Base-by-base conservation (phyloP, 1,140 invertebrate genomes). In the Neodiprion lecontei region DNA sequence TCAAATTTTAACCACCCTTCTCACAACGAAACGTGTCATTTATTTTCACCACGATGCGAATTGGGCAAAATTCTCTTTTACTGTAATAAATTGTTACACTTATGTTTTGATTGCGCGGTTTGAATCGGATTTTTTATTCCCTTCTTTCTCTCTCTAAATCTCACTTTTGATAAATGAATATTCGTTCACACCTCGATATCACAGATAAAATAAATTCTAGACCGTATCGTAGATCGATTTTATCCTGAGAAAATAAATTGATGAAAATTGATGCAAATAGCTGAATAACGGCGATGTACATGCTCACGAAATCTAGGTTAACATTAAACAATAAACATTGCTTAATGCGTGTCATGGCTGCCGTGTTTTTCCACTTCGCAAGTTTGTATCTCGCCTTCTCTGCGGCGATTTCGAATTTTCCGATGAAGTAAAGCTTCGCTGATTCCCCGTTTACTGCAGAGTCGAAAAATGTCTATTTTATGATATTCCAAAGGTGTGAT, bases 111-210 rank as follows among this genome's bases (percentile, higher is more conserved):
- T 65, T 23, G 28, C 28, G 28, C 28, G 28, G 28, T 61, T 73
- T 73, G 28, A 61, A 7, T 14, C 9, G n/a, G 11, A 7, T 67
- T 73, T 68, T 7, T 70, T 73, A 75, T 49, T 61, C 28, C 61
- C 66, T 69, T 74, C 75, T 77, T 76, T 70, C 74, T 71, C 74
- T 71, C 77, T 71, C 61, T 70, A 70, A 66, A 72, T 73, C 72
- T 74, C 68, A 76, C 65, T 72, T 74, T 70, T 40, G 28, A 40
- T 40, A 40, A 40, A 40, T 40, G 28, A 40, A 40, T 40, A 40
- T 40, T 40, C 28, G 5, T 40, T 40, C 28, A 40, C 2, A 40
- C 28, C 28, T 40, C 28, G 5, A 40, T 40, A 40, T 3, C 28
- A 40, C 28, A 40, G 2, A 40, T 3, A 40, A 40, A 40, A 40